phyloP scores from a whole-genome alignment of 2,113 vertebrate genomes.

The Hippocampus abdominalis region DNA sequence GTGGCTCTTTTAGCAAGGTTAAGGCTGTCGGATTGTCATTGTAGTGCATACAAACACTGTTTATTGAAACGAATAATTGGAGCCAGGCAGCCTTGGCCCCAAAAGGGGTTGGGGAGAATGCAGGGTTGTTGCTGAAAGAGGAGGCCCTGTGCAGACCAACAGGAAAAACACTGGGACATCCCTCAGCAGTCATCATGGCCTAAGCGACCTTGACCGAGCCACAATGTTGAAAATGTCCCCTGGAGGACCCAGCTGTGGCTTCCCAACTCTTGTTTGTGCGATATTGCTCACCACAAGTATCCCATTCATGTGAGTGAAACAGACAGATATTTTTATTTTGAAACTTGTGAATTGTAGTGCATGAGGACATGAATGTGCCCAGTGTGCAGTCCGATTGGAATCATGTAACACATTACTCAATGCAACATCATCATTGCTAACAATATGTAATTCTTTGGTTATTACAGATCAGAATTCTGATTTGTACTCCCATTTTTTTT shows the following conservation, averaged over 20 bases:
- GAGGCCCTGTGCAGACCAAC: neutral
- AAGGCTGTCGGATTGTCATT: neutral
- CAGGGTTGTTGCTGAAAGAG: neutral
- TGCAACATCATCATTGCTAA: neutral
- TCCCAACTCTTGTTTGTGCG: neutral
- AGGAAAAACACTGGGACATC: neutral
- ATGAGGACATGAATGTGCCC: neutral
- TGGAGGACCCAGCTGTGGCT: constrained; percentile 1
- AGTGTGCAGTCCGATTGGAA: neutral
- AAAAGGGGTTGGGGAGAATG: neutral
- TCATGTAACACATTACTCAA: neutral
- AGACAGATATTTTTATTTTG: neutral
- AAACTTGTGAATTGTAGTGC: neutral
- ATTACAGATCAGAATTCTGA: neutral
- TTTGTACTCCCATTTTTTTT: neutral
- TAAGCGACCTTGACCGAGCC: neutral
- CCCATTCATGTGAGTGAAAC: neutral
- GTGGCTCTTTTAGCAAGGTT: neutral
- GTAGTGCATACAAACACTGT: neutral
- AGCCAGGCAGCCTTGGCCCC: neutral
- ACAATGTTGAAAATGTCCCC: neutral
- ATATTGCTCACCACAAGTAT: neutral
- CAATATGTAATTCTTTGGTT: neutral
- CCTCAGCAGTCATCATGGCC: neutral
- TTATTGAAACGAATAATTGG: neutral